Percentiles rank a stretch among this genome's conserved stretches.
Conservation (phyloP, 1,140 invertebrate species). For the Pectinophora gossypiella region DNA sequence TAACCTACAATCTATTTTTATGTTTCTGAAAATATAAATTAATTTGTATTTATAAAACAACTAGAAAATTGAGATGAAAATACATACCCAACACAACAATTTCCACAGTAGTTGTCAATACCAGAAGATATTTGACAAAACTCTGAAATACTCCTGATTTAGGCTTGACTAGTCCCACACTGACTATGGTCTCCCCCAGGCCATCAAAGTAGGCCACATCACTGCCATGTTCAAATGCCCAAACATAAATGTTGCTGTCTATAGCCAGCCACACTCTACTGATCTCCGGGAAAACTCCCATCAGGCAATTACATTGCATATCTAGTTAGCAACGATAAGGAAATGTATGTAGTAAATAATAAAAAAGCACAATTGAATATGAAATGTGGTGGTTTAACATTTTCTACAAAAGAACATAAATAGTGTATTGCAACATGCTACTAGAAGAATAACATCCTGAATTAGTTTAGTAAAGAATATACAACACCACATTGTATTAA, state of each 20-base stretch:
- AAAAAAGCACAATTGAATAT: too few species aligned
- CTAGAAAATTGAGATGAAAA: too few species aligned
- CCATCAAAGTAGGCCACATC: conserved; percentile 97
- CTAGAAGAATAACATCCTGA: too few species aligned
- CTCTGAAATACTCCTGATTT: conserved; percentile 91
- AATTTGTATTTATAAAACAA: background rate
- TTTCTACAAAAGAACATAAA: too few species aligned
- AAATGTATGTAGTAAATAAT: too few species aligned
- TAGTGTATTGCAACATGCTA: too few species aligned
- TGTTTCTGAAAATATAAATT: too few species aligned
- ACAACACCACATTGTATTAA: background rate
- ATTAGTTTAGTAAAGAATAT: too few species aligned
- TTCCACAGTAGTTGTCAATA: conserved; percentile 94
- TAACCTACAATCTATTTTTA: too few species aligned
- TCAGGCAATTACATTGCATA: conserved; percentile 95
- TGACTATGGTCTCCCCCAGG: conserved; percentile 91
- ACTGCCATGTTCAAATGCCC: conserved; percentile 93
- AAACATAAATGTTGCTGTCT: conserved; percentile 98
- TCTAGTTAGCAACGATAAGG: too few species aligned
- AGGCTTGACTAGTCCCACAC: conserved; percentile 90
- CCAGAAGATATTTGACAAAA: conserved; percentile 94
- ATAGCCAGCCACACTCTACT: conserved; percentile 97
- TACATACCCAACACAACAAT: conserved; percentile 92
- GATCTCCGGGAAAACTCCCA: conserved; percentile 97
- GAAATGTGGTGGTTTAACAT: too few species aligned